These are phyloP conservation scores for Chloebia gouldiae DNA, from an alignment of 2,113 vertebrate genomes.

Conservation along the genomic window DNA sequence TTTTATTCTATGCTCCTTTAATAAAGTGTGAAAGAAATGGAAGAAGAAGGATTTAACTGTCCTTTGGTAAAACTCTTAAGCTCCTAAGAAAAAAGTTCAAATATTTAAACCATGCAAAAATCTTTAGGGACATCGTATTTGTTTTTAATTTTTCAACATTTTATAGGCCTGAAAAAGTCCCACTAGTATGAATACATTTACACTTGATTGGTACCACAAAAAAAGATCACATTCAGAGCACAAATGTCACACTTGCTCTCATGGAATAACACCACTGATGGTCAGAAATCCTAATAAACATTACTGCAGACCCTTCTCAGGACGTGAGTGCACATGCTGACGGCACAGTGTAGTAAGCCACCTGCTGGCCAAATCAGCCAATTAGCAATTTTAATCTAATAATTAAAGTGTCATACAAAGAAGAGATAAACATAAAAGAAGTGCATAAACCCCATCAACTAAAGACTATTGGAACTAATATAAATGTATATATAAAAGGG, in stretches of 20 bases:
- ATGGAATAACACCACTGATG: not conserved
- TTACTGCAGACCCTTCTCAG: not conserved
- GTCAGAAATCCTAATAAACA: not conserved
- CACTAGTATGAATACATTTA: not conserved
- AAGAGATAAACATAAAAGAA: not conserved
- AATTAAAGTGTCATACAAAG: not conserved
- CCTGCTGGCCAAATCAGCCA: constrained; percentile 73
- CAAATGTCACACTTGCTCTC: not conserved
- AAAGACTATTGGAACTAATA: not conserved
- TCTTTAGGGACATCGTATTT: not conserved
- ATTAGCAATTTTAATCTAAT: constrained; percentile 31
- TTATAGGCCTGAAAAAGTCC: not conserved
- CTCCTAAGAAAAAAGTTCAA: not conserved
- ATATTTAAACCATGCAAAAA: not conserved
- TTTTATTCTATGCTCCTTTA: constrained; percentile 50
- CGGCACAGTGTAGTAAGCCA: constrained; percentile 71
- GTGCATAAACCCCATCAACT: not conserved
- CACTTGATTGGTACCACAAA: not conserved
- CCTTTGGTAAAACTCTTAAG: constrained; percentile 14
- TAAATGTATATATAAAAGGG: not conserved
- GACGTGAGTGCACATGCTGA: not conserved
- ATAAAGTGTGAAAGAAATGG: constrained; percentile 35
- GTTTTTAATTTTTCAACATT: constrained; percentile 34
- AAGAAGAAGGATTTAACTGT: constrained; percentile 19
- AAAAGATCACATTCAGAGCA: not conserved